phyloP scores from a whole-genome alignment of 2,888 invertebrate genomes.

The Acanthococcus lagerstroemiae region DNA sequence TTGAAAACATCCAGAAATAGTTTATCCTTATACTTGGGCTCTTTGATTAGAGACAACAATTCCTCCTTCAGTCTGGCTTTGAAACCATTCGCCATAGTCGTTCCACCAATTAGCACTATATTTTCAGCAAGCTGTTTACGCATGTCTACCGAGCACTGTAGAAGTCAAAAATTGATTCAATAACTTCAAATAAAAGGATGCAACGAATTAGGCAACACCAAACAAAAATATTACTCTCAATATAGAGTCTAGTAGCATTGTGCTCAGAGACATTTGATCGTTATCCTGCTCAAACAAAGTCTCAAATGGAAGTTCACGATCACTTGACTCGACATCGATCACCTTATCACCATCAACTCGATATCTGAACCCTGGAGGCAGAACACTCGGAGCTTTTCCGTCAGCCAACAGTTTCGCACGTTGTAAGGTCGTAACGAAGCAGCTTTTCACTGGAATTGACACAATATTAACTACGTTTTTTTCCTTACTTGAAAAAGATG shows the following conservation, averaged over 20 bases:
- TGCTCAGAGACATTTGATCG: slow-evolving; percentile 69
- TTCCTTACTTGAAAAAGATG: not conserved
- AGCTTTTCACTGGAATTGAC: slow-evolving; percentile 57
- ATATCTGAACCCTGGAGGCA: slow-evolving; percentile 54
- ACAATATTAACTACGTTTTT: slow-evolving; percentile 3
- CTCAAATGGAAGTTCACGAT: slow-evolving; percentile 75
- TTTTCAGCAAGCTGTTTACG: slow-evolving; percentile 67
- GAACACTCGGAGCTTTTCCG: slow-evolving; percentile 42
- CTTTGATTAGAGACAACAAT: slow-evolving; percentile 54
- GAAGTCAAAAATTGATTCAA: too few relatives aligned
- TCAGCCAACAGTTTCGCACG: slow-evolving; percentile 50
- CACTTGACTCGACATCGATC: slow-evolving; percentile 54
- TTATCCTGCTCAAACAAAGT: slow-evolving; percentile 74
- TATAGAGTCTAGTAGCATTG: slow-evolving; percentile 74
- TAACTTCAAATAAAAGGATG: too few relatives aligned
- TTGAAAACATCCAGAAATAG: slow-evolving; percentile 57
- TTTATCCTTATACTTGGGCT: slow-evolving; percentile 52
- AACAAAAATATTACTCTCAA: slow-evolving; percentile 30
- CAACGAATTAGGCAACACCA: too few relatives aligned
- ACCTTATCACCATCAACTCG: slow-evolving; percentile 52
- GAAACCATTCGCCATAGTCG: slow-evolving; percentile 72
- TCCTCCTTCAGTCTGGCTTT: slow-evolving; percentile 68
- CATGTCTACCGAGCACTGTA: slow-evolving; percentile 70
- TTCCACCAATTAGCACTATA: slow-evolving; percentile 79
- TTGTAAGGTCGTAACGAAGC: slow-evolving; percentile 70